phyloP scores from a whole-genome alignment of 1,140 invertebrate species.

The Parasteatoda tepidariorum region DNA sequence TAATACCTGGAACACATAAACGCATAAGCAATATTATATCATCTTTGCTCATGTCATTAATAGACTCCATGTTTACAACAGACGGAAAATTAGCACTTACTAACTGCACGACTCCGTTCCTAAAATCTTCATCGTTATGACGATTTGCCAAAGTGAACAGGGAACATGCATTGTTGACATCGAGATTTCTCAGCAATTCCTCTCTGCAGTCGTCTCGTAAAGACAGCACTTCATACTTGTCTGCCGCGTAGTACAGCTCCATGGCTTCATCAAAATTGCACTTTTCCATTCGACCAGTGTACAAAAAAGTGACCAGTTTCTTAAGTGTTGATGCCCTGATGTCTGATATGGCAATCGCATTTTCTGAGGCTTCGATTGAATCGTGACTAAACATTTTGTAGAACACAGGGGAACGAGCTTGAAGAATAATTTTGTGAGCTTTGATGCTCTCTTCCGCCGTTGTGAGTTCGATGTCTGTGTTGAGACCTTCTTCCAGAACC shows the following conservation, averaged over 20 bases:
- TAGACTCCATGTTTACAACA: no score
- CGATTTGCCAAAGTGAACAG: no score
- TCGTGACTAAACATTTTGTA: conserved; percentile 75
- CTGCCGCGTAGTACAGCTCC: neutral
- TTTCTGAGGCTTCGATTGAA: neutral
- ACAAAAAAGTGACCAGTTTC: neutral
- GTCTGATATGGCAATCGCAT: neutral
- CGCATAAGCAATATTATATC: no score
- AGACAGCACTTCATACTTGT: neutral
- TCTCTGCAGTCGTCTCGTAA: neutral
- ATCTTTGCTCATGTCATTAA: no score
- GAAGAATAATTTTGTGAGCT: conserved; percentile 78
- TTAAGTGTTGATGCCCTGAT: neutral
- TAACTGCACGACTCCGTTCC: no score
- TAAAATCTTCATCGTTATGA: no score
- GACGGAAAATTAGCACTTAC: no score
- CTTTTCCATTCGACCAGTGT: neutral
- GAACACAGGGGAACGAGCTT: conserved; percentile 79
- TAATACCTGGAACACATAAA: no score
- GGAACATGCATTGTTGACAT: no score
- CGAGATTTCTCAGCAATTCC: no score
- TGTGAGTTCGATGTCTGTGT: neutral
- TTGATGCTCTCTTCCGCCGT: conserved; percentile 68
- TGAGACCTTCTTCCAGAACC: neutral
- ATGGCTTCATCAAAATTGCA: neutral